Evolutionary conservation across 2,888 invertebrate genomes (phyloP).

Genomic region (Microctonus hyperodae): DNA sequence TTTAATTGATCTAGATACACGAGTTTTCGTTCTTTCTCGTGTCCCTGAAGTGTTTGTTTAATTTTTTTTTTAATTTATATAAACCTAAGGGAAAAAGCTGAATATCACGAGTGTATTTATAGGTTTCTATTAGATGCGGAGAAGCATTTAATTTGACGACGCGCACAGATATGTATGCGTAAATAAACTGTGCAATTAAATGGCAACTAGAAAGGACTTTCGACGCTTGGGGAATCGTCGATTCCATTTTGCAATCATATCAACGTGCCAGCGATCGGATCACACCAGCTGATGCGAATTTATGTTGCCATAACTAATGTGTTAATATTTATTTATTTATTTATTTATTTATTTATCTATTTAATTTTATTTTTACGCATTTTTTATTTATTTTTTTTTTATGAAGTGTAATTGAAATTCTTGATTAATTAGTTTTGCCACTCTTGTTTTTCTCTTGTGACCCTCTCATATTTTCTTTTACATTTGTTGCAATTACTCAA

Average conservation of each 20-base stretch:
- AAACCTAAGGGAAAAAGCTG: not conserved
- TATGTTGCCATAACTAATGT: not conserved
- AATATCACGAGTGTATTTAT: not conserved
- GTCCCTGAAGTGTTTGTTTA: conserved; percentile 14
- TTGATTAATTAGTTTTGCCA: conserved; percentile 13
- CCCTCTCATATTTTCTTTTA: not conserved
- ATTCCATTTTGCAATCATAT: conserved; percentile 54
- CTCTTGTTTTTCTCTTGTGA: not conserved
- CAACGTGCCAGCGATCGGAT: conserved; percentile 38
- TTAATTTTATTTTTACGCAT: not conserved
- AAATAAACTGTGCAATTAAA: conserved; percentile 4
- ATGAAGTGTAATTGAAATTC: not conserved
- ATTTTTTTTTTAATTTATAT: conserved; percentile 3
- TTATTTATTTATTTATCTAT: conserved; percentile 12
- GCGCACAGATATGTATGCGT: conserved; percentile 2
- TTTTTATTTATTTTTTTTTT: conserved; percentile 6
- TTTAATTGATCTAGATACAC: conserved; percentile 20
- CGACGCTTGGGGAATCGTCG: conserved; percentile 52
- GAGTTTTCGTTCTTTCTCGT: conserved; percentile 11
- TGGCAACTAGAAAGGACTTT: conserved; percentile 43
- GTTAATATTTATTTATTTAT: not conserved
- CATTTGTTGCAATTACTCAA: not conserved
- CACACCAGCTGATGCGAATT: conserved; percentile 16
- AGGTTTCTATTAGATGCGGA: conserved; percentile 10
- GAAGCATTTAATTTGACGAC: conserved; percentile 7